These are phyloP conservation scores for Balaenoptera acutorostrata DNA, from an alignment of 2,113 vertebrate genomes.

Conservation along the genomic window DNA sequence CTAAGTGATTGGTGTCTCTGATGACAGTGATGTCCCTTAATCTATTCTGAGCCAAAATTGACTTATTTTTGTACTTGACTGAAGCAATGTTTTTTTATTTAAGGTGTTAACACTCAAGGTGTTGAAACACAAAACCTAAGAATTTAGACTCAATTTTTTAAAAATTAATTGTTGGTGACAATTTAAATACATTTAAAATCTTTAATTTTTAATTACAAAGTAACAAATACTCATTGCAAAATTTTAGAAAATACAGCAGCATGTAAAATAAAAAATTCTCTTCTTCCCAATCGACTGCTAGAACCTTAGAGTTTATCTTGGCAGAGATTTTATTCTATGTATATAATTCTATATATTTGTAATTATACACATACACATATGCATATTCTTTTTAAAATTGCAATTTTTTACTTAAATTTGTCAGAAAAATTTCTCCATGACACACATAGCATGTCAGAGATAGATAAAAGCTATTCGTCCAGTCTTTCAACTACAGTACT, in stretches of 20 bases:
- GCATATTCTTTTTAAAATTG: neutral
- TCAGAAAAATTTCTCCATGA: neutral
- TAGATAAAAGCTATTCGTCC: neutral
- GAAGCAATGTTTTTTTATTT: neutral
- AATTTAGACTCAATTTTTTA: neutral
- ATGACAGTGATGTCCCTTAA: neutral
- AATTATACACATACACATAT: neutral
- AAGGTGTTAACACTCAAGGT: neutral
- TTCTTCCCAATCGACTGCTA: neutral
- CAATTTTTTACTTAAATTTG: neutral
- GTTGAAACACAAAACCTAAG: neutral
- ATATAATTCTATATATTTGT: neutral
- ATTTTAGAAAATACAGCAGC: neutral
- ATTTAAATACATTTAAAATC: neutral
- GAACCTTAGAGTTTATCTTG: neutral
- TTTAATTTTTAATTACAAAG: constrained; percentile 8
- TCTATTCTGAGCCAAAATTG: neutral
- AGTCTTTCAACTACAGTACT: neutral
- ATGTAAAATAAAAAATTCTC: neutral
- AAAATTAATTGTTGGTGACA: neutral
- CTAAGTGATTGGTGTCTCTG: neutral
- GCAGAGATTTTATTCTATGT: neutral
- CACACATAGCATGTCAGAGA: neutral
- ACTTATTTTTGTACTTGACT: neutral
- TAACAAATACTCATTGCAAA: neutral